Percentiles rank a stretch among this genome's conserved stretches.
Conservation (phyloP, 1,140 invertebrate genomes). For the Lerema accius region DNA sequence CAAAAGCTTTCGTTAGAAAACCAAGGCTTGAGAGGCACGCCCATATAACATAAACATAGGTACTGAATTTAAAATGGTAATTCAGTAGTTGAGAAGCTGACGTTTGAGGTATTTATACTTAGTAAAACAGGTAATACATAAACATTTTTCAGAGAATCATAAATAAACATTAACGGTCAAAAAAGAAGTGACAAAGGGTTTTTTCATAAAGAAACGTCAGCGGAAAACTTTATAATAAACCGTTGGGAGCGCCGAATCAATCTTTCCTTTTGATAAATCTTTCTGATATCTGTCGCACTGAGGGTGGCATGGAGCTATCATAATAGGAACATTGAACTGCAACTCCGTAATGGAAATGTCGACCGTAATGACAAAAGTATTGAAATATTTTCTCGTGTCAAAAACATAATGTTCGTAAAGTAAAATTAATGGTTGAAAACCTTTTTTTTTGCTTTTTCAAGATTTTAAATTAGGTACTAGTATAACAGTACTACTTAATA, state of each 20-base stretch:
- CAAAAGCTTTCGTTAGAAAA: slow-evolving; percentile 11
- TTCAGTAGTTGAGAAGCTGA: no score
- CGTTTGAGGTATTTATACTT: no score
- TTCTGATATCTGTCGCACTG: slow-evolving; percentile 17
- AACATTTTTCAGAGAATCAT: no score
- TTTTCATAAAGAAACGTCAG: background rate
- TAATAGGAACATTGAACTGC: slow-evolving; percentile 24
- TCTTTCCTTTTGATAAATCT: slow-evolving; percentile 24
- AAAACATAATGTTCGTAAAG: no score
- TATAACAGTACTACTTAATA: no score
- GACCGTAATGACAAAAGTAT: slow-evolving; percentile 17
- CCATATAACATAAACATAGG: slow-evolving; percentile 1
- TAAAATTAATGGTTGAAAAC: no score
- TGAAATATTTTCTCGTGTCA: slow-evolving; percentile 25
- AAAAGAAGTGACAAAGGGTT: no score
- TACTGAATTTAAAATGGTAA: slow-evolving; percentile 3
- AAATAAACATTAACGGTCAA: no score
- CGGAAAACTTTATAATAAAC: background rate
- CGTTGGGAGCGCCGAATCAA: slow-evolving; percentile 8
- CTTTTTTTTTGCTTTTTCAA: no score
- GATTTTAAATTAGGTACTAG: no score
- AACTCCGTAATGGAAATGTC: slow-evolving; percentile 21
- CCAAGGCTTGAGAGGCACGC: background rate
- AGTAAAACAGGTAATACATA: no score
- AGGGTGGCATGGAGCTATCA: slow-evolving; percentile 1